These are phyloP conservation scores for Prochilodus magdalenae DNA, from an alignment of 2,113 vertebrate genomes.

Conservation along the genomic window DNA sequence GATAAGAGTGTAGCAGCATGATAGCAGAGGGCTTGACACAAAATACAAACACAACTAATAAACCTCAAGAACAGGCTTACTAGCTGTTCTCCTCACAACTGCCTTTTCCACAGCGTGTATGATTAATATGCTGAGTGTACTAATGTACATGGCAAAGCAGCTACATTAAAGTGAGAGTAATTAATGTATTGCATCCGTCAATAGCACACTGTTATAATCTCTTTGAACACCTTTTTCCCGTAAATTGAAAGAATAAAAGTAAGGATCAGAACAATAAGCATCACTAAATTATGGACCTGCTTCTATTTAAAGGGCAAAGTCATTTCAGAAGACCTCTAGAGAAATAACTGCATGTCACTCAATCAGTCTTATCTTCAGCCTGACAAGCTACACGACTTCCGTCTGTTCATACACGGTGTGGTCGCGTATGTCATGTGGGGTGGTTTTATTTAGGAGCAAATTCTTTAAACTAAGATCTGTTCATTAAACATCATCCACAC, in stretches of 20 bases:
- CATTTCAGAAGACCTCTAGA: constrained; percentile 56
- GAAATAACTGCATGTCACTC: constrained; percentile 64
- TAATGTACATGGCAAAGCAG: no score
- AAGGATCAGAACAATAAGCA: constrained; percentile 1
- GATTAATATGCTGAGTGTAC: no score
- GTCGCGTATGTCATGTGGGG: not conserved
- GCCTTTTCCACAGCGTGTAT: no score
- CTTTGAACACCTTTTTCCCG: not conserved
- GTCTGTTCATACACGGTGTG: constrained; percentile 48
- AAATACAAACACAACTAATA: no score
- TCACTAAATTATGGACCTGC: constrained; percentile 31
- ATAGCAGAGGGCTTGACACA: no score
- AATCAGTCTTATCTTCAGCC: constrained; percentile 44
- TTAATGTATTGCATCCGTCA: not conserved
- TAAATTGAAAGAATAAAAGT: constrained; percentile 24
- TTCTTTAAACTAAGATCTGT: not conserved
- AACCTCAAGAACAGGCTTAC: no score
- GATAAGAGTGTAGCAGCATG: no score
- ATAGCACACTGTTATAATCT: not conserved
- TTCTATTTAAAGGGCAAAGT: constrained; percentile 51
- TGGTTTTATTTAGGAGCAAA: not conserved
- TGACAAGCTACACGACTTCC: constrained; percentile 14
- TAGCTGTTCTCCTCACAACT: no score
- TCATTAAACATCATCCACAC: constrained; percentile 41
- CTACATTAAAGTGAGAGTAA: no score